Evolutionary conservation across 2,888 invertebrate genomes (phyloP).

Genomic region (Pilophorus perplexus): DNA sequence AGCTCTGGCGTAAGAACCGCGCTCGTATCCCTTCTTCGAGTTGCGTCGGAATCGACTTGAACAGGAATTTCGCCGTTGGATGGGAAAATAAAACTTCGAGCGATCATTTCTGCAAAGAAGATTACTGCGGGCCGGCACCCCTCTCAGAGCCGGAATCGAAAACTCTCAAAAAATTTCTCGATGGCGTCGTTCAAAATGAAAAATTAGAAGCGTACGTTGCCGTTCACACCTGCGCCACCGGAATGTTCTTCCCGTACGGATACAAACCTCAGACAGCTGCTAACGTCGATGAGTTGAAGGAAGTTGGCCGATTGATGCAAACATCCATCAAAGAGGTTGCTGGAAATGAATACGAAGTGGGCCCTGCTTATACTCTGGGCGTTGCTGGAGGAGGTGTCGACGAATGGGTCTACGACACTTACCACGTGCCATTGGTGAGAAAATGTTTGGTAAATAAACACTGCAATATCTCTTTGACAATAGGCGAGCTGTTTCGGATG

Average conservation of each 20-base stretch:
- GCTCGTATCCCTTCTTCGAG: background rate
- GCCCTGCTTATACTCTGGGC: background rate
- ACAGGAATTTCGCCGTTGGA: background rate
- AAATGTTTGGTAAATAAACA: no score
- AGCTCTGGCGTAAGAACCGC: conserved; percentile 3
- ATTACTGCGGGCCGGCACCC: background rate
- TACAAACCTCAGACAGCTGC: no score
- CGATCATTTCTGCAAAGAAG: background rate
- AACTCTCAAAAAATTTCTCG: background rate
- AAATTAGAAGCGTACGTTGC: background rate
- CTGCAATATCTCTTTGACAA: no score
- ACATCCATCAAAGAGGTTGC: background rate
- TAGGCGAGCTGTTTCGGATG: no score
- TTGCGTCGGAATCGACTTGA: conserved; percentile 6
- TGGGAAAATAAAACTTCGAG: background rate
- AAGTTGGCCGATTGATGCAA: background rate
- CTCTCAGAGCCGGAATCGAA: background rate
- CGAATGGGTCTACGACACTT: conserved; percentile 3
- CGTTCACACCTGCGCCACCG: background rate
- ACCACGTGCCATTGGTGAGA: background rate
- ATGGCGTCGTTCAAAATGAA: background rate
- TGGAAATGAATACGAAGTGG: background rate
- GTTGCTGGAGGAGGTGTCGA: conserved; percentile 5
- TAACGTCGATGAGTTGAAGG: background rate
- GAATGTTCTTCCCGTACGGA: conserved; percentile 1